Base-by-base conservation (phyloP, 1,140 invertebrate species). In the Condylostylus longicornis region DNA sequence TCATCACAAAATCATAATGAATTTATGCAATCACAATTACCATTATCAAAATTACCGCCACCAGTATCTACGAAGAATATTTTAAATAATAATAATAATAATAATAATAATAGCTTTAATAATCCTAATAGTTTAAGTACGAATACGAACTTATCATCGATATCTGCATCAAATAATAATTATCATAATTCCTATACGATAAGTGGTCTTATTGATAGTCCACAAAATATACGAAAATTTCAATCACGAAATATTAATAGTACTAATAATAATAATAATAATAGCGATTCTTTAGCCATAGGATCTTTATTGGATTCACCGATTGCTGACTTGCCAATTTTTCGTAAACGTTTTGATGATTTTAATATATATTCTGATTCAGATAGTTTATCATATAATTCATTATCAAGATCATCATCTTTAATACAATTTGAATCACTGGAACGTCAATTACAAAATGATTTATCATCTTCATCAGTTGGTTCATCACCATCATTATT, bases 401-500 rank as follows among this genome's bases (percentile, higher is more conserved):
- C 73, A 48, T 54, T 75, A 5, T 74, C 71, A 37, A 69, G 81
- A 31, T 81, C 79, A 18, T 80, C 77, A 27, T 82, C 79, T 36
- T 63, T 86, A 18, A 64, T 83, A 18, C 81, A 84, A 54, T 86
- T 86, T 53, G 82, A 85, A 55, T 80, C 72, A 0, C 60, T 85
- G 33, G 58, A 61, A 33, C 41, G 57, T 0, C 58, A 61, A 28
- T 29, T 61, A 17, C 53, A 52, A 27, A 47, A 51, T 33, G 46
- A 46, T 13, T 50, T 49, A 44, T 46, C 49, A 45, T 49, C 32
- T 14, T 51, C 48, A 33, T 35, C 55, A 33, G 54, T 48, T 28
- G 52, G 56, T 18, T 56, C 58, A 12, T 61, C 60, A n/a, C 60
- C 58, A 5, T 62, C 66, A 49, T 37, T 63, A 43, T 28, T 67